phyloP scores from a whole-genome alignment of 1,140 invertebrate species.

The Euwallacea similis region DNA sequence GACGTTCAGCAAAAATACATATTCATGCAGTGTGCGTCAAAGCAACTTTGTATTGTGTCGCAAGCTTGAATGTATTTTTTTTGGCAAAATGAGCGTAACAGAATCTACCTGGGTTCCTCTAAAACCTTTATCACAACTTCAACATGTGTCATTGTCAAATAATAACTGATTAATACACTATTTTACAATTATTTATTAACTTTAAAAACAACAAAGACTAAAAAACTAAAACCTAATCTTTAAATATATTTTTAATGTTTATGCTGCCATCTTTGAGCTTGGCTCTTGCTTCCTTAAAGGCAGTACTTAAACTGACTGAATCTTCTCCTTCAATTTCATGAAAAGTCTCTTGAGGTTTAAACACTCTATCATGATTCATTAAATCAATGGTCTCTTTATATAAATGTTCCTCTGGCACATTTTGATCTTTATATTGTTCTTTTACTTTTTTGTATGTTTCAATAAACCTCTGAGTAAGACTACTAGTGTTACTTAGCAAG shows the following conservation, averaged over 20 bases:
- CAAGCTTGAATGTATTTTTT: no score
- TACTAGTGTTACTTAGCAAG: slow-evolving; percentile 55
- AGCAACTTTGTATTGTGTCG: no score
- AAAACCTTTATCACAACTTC: no score
- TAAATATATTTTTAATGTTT: slow-evolving; percentile 45
- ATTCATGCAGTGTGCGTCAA: no score
- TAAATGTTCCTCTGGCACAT: slow-evolving; percentile 56
- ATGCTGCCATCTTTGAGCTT: slow-evolving; percentile 33
- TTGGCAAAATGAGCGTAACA: no score
- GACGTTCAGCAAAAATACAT: no score
- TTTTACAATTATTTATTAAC: no score
- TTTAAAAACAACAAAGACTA: no score
- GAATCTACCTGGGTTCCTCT: no score
- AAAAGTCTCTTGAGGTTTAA: background rate
- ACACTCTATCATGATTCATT: slow-evolving; percentile 46
- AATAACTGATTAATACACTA: no score
- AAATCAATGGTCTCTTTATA: slow-evolving; percentile 55
- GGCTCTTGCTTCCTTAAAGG: slow-evolving; percentile 46
- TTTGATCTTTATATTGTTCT: slow-evolving; percentile 53
- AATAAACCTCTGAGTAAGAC: slow-evolving; percentile 63
- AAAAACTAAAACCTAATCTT: slow-evolving; percentile 32
- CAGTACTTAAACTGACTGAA: slow-evolving; percentile 42
- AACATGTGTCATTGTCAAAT: no score
- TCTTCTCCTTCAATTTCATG: slow-evolving; percentile 30
- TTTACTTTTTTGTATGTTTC: slow-evolving; percentile 60